Conservation (phyloP, 2,888 invertebrate species). For the Elegia similella region DNA sequence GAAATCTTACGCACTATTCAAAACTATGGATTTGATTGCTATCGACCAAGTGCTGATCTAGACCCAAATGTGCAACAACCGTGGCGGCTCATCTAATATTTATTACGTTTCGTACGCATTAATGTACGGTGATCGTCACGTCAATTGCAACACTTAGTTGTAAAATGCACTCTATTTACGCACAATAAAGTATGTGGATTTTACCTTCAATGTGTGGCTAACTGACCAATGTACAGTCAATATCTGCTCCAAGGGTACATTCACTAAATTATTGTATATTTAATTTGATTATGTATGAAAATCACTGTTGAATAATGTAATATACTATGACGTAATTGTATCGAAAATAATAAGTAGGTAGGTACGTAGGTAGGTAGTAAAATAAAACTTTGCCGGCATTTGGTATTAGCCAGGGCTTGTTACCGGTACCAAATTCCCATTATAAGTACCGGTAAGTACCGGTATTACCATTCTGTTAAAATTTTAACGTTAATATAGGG, state of each 20-base stretch:
- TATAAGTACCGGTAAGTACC: too few relatives aligned
- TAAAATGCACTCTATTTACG: too few relatives aligned
- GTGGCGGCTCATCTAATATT: constrained; percentile 31
- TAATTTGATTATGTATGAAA: background rate
- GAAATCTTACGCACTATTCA: background rate
- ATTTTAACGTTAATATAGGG: too few relatives aligned
- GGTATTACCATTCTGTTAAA: too few relatives aligned
- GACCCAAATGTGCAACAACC: constrained; percentile 52
- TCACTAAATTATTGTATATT: background rate
- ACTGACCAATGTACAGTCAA: background rate
- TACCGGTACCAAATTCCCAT: too few relatives aligned
- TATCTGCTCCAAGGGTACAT: background rate
- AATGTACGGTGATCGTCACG: background rate
- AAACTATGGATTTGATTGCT: constrained; percentile 25
- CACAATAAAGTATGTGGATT: too few relatives aligned
- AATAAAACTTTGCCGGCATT: too few relatives aligned
- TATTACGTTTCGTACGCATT: constrained; percentile 4
- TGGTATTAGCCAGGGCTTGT: too few relatives aligned
- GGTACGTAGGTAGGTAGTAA: background rate
- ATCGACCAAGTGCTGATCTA: constrained; percentile 41
- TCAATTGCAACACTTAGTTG: too few relatives aligned
- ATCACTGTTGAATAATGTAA: background rate
- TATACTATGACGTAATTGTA: background rate
- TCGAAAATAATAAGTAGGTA: background rate
- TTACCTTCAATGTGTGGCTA: too few relatives aligned